These are phyloP conservation scores for Stratiomys singularior DNA, from an alignment of 2,888 invertebrate species.

Conservation along the genomic window DNA sequence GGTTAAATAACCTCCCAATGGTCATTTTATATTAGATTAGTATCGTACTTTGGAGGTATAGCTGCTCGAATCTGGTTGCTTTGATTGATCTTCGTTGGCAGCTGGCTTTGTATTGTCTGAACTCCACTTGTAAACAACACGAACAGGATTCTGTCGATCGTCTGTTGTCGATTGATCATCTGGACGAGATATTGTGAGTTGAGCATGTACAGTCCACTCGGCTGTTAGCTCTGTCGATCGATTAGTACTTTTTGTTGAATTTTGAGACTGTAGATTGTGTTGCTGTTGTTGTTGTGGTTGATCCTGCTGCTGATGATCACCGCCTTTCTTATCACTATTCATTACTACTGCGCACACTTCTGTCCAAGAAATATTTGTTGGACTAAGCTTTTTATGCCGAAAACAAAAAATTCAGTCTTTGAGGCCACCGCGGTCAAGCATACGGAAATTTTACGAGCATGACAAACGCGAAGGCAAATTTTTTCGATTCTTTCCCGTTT, in stretches of 20 bases:
- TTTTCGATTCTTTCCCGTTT: too few species aligned
- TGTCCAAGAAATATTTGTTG: background rate
- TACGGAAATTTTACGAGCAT: background rate
- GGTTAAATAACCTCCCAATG: background rate
- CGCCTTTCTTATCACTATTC: constrained; percentile 47
- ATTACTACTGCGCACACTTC: constrained; percentile 37
- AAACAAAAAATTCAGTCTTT: background rate
- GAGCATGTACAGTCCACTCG: constrained; percentile 77
- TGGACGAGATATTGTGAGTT: constrained; percentile 72
- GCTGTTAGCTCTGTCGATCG: constrained; percentile 64
- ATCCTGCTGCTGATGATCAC: constrained; percentile 43
- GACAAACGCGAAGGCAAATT: constrained; percentile 31
- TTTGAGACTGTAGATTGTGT: constrained; percentile 32
- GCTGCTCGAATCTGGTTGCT: constrained; percentile 52
- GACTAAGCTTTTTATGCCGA: background rate
- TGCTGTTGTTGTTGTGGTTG: constrained; percentile 46
- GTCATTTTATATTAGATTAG: constrained; percentile 55
- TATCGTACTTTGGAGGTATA: constrained; percentile 53
- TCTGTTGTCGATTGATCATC: constrained; percentile 57
- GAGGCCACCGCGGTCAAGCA: too few species aligned
- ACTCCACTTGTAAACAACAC: constrained; percentile 66
- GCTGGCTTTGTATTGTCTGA: constrained; percentile 65
- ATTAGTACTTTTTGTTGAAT: constrained; percentile 10
- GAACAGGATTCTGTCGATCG: constrained; percentile 60
- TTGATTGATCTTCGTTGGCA: constrained; percentile 55